A percentile compares a stretch with the other conserved stretches of the same genome.
Conservation (phyloP, 2,888 invertebrate genomes). For the Euproctis similis region DNA sequence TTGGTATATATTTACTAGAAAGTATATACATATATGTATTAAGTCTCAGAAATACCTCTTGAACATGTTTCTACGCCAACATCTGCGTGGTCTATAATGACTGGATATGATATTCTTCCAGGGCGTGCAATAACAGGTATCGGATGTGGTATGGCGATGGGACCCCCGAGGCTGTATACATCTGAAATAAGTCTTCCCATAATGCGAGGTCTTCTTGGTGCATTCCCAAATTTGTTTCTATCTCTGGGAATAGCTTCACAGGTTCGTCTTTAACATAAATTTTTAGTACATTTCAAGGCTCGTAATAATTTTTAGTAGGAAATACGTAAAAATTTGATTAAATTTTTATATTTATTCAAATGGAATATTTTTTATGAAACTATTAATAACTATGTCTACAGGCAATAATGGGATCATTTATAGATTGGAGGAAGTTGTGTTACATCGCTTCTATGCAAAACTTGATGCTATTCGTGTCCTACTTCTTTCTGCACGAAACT, state of each 20-base stretch:
- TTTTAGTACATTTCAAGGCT: neutral
- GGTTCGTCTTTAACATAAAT: conserved; percentile 23
- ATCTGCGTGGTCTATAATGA: conserved; percentile 3
- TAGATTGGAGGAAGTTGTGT: conserved; percentile 36
- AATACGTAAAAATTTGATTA: too few species aligned
- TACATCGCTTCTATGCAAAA: conserved; percentile 24
- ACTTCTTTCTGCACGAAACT: conserved; percentile 38
- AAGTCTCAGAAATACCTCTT: too few species aligned
- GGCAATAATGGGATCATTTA: conserved; percentile 33
- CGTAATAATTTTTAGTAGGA: too few species aligned
- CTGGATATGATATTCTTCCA: conserved; percentile 11
- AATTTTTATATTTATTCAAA: too few species aligned
- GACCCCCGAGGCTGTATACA: conserved; percentile 76
- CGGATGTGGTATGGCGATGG: conserved; percentile 79
- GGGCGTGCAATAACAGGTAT: conserved; percentile 77
- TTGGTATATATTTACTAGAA: conserved; percentile 42
- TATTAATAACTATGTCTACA: too few species aligned
- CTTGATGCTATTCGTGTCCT: conserved; percentile 18
- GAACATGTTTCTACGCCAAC: neutral
- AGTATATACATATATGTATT: too few species aligned
- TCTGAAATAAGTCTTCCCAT: conserved; percentile 81
- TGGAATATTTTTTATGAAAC: neutral
- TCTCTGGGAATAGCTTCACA: conserved; percentile 77
- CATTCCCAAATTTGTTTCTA: conserved; percentile 78
- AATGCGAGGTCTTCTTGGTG: conserved; percentile 79